These are phyloP conservation scores for Shinisaurus crocodilurus DNA, from an alignment of 2,113 vertebrate species.

Conservation along the genomic window DNA sequence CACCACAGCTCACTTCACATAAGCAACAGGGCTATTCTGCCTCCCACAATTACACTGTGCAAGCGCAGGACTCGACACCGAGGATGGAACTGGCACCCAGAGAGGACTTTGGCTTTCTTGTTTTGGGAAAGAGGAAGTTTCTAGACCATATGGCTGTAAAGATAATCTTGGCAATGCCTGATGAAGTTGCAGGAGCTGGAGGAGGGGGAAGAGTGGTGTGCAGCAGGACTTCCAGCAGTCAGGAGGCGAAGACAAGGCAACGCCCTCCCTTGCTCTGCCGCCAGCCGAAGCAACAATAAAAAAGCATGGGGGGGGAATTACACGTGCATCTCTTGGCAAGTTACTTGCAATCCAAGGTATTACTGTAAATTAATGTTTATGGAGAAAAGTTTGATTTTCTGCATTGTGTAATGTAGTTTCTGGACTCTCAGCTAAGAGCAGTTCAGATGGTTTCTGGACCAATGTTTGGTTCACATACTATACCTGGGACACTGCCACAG, in stretches of 20 bases:
- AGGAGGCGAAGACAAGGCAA: neutral
- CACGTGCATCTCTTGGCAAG: neutral
- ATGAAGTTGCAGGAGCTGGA: neutral
- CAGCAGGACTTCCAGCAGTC: neutral
- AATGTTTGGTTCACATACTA: neutral
- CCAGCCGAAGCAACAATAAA: neutral
- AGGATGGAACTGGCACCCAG: neutral
- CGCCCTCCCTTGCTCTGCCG: no score
- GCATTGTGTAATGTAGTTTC: neutral
- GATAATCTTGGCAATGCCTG: neutral
- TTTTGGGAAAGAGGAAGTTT: neutral
- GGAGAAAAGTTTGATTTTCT: neutral
- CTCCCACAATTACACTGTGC: neutral
- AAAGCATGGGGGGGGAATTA: neutral
- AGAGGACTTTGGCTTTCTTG: neutral
- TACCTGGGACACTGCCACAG: neutral
- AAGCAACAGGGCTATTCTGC: neutral
- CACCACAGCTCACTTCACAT: neutral
- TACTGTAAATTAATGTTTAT: no score
- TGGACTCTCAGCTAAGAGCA: neutral
- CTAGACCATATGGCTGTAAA: neutral
- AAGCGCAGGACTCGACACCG: neutral
- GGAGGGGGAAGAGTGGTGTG: neutral
- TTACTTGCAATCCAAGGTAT: no score
- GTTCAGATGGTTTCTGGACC: neutral